These are phyloP conservation scores for Pseudanteris insignis DNA, from an alignment of 2,888 invertebrate species.

Conservation along the genomic window DNA sequence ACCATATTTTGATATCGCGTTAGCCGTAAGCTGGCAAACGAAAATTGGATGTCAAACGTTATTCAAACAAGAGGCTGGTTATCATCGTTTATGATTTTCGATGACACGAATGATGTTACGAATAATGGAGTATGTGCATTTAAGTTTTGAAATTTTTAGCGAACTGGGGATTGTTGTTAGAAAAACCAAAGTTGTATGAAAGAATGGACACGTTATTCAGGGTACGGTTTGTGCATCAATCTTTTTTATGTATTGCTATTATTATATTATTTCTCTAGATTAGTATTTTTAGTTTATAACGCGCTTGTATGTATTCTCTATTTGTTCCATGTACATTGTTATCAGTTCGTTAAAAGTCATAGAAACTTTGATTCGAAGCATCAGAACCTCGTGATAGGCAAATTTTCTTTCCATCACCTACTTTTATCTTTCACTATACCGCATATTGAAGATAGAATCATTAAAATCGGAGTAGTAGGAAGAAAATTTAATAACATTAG, in stretches of 20 bases:
- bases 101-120: no score
- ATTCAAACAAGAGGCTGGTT: no score
- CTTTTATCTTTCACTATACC: no score
- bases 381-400: not conserved
- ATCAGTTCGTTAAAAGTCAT: slow-evolving; percentile 32
- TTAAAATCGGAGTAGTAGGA: no score
- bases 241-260: slow-evolving; percentile 6
- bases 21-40: no score
- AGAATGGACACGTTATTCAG: slow-evolving; percentile 35
- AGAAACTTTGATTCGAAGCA: slow-evolving; percentile 12
- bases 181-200: slow-evolving; percentile 32
- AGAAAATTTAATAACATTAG: no score
- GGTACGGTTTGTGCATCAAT: slow-evolving; percentile 21
- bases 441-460: no score
- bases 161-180: slow-evolving; percentile 35
- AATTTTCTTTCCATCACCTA: not conserved
- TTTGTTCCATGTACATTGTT: not conserved
- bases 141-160: slow-evolving; percentile 30
- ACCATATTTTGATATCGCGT: no score
- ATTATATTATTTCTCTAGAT: not conserved
- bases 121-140: slow-evolving; percentile 21
- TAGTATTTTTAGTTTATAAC: not conserved
- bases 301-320: slow-evolving; percentile 3
- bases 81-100: no score
- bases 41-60: no score